phyloP scores from a whole-genome alignment of 2,888 invertebrate species.

The Cetonia aurata region DNA sequence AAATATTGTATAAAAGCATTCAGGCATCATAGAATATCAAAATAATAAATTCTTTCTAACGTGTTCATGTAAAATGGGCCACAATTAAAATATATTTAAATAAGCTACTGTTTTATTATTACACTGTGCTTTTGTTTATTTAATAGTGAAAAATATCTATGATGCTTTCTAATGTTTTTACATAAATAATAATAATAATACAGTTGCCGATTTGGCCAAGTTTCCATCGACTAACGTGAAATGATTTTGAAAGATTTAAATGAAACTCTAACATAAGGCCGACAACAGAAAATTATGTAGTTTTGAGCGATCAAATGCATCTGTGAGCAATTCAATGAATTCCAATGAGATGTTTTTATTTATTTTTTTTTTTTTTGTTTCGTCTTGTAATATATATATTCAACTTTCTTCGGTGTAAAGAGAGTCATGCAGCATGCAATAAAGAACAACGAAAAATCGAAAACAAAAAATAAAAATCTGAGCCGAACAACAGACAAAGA shows the following conservation, averaged over 20 bases:
- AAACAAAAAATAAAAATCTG: conserved; percentile 52
- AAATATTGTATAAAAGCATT: conserved; percentile 54
- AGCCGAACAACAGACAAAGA: conserved; percentile 54
- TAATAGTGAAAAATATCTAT: conserved; percentile 46
- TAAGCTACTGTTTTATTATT: neutral
- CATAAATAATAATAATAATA: neutral
- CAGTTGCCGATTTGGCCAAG: conserved; percentile 19
- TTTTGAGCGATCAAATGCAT: conserved; percentile 68
- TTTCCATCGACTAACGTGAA: neutral
- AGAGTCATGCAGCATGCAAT: conserved; percentile 63
- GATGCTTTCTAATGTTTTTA: conserved; percentile 49
- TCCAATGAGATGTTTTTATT: too few species aligned
- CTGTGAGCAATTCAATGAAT: conserved; percentile 60
- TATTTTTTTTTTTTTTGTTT: neutral
- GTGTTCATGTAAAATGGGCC: neutral
- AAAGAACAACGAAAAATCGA: conserved; percentile 56
- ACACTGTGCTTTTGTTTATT: conserved; percentile 16
- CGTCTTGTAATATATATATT: conserved; percentile 6
- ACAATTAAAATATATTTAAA: neutral
- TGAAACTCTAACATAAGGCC: conserved; percentile 60
- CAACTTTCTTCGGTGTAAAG: conserved; percentile 56
- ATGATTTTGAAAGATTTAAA: conserved; percentile 7
- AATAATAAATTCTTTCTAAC: conserved; percentile 24
- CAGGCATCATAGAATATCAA: conserved; percentile 60
- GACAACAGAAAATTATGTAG: conserved; percentile 59